A percentile compares a stretch with the other conserved stretches of the same genome.
phyloP scores from a whole-genome alignment of 2,888 invertebrate species.

The Sarcophaga rosellei region DNA sequence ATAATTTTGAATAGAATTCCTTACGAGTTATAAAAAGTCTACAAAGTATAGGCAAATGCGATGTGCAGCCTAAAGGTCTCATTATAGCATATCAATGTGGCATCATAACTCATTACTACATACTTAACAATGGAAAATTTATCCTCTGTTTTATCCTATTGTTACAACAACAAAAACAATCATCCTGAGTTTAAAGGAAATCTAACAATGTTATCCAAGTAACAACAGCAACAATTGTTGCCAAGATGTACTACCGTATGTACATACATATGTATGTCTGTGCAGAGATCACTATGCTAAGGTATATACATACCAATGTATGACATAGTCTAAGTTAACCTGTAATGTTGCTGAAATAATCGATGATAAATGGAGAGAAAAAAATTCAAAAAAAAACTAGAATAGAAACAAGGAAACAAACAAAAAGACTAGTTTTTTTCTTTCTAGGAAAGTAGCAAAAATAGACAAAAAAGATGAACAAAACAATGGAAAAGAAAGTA shows the following conservation, averaged over 20 bases:
- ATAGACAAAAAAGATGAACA: neutral
- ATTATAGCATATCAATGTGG: neutral
- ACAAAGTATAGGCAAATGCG: neutral
- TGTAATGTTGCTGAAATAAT: constrained; percentile 33
- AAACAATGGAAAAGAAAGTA: neutral
- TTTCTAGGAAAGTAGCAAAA: constrained; percentile 12
- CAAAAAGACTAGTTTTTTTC: neutral
- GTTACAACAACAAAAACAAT: neutral
- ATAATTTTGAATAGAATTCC: no score
- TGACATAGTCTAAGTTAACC: neutral
- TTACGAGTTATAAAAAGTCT: no score
- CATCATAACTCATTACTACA: neutral
- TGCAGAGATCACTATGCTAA: neutral
- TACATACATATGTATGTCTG: neutral
- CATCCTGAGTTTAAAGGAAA: constrained; percentile 14
- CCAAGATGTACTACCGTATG: neutral
- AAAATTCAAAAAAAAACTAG: neutral
- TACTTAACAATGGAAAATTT: neutral
- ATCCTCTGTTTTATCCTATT: neutral
- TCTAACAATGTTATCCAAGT: neutral
- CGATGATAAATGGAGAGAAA: constrained; percentile 29
- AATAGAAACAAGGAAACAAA: constrained; percentile 9
- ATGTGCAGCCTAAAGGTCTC: neutral
- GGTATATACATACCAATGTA: neutral
- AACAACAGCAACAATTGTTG: neutral